phyloP scores from a whole-genome alignment of 2,113 vertebrate species.

The Chlamydotis undulata region DNA sequence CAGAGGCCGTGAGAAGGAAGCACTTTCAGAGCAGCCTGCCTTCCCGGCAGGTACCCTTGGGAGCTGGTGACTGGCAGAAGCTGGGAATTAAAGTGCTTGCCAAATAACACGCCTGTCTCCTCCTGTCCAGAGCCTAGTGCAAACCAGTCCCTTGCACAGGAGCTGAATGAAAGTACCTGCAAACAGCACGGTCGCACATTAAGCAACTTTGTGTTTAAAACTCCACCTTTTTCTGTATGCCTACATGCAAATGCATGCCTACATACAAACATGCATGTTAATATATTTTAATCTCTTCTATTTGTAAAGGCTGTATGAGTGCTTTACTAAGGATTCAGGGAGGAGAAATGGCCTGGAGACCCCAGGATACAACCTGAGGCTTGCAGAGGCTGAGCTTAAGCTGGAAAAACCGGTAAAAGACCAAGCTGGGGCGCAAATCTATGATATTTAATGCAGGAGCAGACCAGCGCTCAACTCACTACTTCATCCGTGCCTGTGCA shows the following conservation, averaged over 20 bases:
- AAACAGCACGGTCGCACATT: background rate
- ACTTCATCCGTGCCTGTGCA: background rate
- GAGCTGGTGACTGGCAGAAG: background rate
- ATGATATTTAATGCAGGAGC: background rate
- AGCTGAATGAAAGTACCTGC: background rate
- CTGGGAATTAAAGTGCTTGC: background rate
- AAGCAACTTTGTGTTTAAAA: background rate
- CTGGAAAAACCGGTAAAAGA: background rate
- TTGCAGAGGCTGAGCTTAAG: background rate
- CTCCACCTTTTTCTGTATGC: background rate
- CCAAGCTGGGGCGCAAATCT: background rate
- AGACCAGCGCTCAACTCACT: background rate
- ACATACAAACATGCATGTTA: fast-evolving
- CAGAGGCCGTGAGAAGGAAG: background rate
- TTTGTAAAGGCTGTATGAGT: background rate
- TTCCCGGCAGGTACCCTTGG: background rate
- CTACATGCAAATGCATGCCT: background rate
- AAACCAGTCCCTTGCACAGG: background rate
- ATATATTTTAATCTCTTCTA: background rate
- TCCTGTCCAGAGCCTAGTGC: background rate
- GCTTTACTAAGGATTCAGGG: background rate
- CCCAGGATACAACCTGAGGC: background rate
- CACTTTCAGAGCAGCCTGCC: background rate
- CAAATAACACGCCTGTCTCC: background rate
- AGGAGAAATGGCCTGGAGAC: background rate